Conservation (phyloP, 1,140 invertebrate species). For the Neotoxoptera formosana region DNA sequence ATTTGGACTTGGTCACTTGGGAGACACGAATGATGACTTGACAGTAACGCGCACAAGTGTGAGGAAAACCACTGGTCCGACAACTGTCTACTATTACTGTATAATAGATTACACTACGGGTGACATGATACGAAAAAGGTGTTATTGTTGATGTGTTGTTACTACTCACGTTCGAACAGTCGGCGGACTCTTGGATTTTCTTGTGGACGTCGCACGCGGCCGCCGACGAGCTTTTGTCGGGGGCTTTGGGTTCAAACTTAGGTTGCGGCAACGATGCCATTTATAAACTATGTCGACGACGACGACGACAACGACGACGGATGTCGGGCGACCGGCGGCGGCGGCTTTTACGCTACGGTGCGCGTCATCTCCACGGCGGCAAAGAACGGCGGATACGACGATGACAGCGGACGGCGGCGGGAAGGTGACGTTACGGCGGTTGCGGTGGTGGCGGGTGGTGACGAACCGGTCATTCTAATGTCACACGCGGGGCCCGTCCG, state of each 20-base stretch:
- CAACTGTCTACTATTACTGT: not conserved
- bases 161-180: constrained; percentile 51
- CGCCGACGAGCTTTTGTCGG: constrained; percentile 43
- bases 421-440: not conserved
- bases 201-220: not conserved
- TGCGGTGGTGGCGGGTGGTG: not conserved
- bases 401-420: not conserved
- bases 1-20: not conserved
- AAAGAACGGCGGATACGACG: not conserved
- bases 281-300: not conserved
- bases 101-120: not conserved
- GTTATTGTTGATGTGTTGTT: not conserved
- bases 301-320: not conserved
- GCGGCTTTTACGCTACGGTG: constrained; percentile 13
- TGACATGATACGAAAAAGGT: not conserved
- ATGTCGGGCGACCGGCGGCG: not conserved
- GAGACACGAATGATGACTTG: not conserved
- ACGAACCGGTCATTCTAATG: constrained; percentile 55
- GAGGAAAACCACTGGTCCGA: not conserved
- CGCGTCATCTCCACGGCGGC: constrained; percentile 31
- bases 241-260: constrained; percentile 46
- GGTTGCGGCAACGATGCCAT: constrained; percentile 51
- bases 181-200: constrained; percentile 15
- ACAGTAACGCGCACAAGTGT: not conserved
- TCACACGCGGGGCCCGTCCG: not conserved